Evolutionary conservation across 2,888 invertebrate species (phyloP), one percentile per base, ranked within the genome.

Genomic region (Drosophila vallismaia): DNA sequence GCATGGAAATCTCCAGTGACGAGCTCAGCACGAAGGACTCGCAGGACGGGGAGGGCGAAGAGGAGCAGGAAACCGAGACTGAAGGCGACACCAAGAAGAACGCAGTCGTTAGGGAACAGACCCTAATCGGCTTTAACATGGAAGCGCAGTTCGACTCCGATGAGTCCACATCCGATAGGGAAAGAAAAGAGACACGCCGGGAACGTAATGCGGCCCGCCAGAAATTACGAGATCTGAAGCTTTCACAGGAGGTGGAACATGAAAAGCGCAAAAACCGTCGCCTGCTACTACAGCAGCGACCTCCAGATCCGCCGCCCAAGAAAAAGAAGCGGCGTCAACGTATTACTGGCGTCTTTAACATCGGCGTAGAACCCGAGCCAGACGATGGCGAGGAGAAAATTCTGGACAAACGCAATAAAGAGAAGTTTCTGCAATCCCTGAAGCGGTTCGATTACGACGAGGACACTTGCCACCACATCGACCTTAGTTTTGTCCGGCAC

Each of bases 391-490:
- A 82, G 8, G 63, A 75, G 0, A 51, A 67, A 3, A 74, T 76
- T 3, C 12, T 58, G 0, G 89, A 88, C 50, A 52, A 54, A 0
- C 83, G 88, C 1, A 89, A 89, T 46, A 76, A 79, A 55, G 68
- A 68, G 3, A 76, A 76, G 10, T 53, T 59, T 3, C 8, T 88
- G 9, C n/a, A 38, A 0, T 68, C 64, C 1, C 7, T 67, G 0
- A 76, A 75, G 31, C 59, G 57, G 14, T 79, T 80, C 3, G 70
- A 82, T n/a, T 91, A 83, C 62, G 88, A 88, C 0, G 55, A 81
- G 12, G 78, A 89, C 40, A 76, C 88, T 24, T 91, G 91, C 12
- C 88, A 88, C 53, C 91, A 91, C 62, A 77, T 89, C 9, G 81
- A 89, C 46, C 75, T 91, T 3, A 75, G 84, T 10, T 83, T 90